phyloP scores from a whole-genome alignment of 2,888 invertebrate genomes.

The Buathra laborator region DNA sequence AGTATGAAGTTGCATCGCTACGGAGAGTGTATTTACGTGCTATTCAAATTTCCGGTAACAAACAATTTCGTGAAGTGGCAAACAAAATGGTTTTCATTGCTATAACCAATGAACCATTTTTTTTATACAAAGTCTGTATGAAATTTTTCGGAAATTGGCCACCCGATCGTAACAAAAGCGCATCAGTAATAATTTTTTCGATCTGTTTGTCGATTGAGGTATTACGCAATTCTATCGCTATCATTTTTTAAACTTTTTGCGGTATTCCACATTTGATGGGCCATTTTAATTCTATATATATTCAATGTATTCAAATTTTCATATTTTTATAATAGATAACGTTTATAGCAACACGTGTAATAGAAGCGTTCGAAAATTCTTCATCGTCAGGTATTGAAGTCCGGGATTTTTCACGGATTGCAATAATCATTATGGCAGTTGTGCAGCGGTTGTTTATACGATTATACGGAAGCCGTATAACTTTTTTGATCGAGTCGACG shows the following conservation, averaged over 20 bases:
- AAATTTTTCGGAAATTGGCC: background rate
- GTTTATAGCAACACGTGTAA: background rate
- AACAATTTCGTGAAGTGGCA: no score
- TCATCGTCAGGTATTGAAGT: background rate
- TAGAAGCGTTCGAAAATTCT: background rate
- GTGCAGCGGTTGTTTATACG: background rate
- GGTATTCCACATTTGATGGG: background rate
- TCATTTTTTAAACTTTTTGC: background rate
- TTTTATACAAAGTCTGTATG: slow-evolving; percentile 1
- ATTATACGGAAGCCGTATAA: background rate
- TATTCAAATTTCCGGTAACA: no score
- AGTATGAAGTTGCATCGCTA: no score
- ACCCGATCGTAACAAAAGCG: background rate
- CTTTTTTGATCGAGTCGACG: background rate
- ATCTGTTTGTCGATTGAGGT: background rate
- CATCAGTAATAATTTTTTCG: background rate
- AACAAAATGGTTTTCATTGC: background rate
- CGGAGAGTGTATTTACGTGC: no score
- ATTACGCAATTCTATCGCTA: background rate
- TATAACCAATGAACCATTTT: background rate
- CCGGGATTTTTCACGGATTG: background rate
- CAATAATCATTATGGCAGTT: background rate
- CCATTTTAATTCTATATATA: no score
- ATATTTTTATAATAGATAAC: background rate
- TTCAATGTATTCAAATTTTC: no score